phyloP scores from a whole-genome alignment of 1,140 invertebrate genomes.

The Argopecten irradians region DNA sequence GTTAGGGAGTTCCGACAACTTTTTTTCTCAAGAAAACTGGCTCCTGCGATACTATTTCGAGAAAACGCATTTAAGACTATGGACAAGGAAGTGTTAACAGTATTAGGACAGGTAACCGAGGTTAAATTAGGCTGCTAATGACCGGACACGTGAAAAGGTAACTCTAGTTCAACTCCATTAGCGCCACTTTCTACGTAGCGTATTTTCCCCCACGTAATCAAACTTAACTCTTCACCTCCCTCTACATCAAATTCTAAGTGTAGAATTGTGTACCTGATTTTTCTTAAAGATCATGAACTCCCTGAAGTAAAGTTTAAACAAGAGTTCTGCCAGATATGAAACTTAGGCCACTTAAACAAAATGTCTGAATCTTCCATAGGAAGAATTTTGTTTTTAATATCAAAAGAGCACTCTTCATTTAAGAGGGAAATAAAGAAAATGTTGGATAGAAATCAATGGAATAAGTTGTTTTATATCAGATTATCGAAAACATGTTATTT shows the following conservation, averaged over 20 bases:
- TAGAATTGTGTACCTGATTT: not conserved
- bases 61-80: not conserved
- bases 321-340: not conserved
- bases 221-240: not conserved
- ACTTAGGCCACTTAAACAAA: not conserved
- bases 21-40: constrained; percentile 9
- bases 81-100: not conserved
- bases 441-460: too few species aligned
- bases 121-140: not conserved
- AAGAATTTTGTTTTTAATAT: not conserved
- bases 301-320: not conserved
- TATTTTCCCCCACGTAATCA: not conserved
- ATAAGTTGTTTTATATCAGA: too few species aligned
- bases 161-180: constrained; percentile 1
- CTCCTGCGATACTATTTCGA: constrained; percentile 9
- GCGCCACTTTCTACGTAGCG: not conserved
- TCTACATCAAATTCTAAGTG: not conserved
- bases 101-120: not conserved
- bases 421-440: too few species aligned
- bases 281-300: not conserved
- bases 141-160: not conserved
- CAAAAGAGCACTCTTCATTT: not conserved
- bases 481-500: too few species aligned
- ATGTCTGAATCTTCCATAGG: not conserved
- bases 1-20: not conserved